A percentile compares a stretch with the other conserved stretches of the same genome.
phyloP scores from a whole-genome alignment of 1,140 invertebrate species.

The Drosophila virilis region DNA sequence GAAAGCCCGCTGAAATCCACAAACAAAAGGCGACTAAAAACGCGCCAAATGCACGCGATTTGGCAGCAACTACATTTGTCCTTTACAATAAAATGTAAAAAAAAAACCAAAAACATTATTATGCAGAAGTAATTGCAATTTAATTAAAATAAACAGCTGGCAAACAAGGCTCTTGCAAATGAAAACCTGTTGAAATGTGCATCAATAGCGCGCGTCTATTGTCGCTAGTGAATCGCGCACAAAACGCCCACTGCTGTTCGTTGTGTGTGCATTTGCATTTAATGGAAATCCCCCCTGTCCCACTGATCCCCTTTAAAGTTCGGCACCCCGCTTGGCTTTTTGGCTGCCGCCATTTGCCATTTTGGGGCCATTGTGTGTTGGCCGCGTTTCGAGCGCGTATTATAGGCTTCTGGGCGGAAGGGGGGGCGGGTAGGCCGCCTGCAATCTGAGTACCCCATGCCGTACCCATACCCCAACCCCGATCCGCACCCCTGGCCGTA shows the following conservation, averaged over 20 bases:
- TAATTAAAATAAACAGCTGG: neutral
- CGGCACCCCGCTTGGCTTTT: neutral
- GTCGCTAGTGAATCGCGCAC: slow-evolving; percentile 16
- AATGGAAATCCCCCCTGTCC: slow-evolving; percentile 25
- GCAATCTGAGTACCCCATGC: slow-evolving; percentile 24
- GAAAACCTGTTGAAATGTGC: neutral
- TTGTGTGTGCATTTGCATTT: slow-evolving; percentile 31
- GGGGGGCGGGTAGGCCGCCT: neutral
- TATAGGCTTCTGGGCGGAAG: neutral
- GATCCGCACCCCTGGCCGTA: neutral
- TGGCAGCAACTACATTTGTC: neutral
- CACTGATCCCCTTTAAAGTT: neutral
- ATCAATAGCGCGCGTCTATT: slow-evolving; percentile 16
- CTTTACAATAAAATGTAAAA: neutral
- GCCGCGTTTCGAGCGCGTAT: slow-evolving; percentile 35
- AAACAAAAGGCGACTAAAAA: slow-evolving; percentile 16
- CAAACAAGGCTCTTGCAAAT: neutral
- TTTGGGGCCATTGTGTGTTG: slow-evolving; percentile 42
- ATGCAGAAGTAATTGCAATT: neutral
- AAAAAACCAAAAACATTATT: neutral
- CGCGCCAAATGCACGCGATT: neutral
- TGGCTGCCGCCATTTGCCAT: slow-evolving; percentile 25
- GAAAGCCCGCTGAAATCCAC: slow-evolving; percentile 25
- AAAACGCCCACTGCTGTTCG: slow-evolving; percentile 31
- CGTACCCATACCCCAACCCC: neutral